Evolutionary conservation across 2,113 vertebrate genomes (phyloP), one percentile per base, ranked within the genome.

Genomic region (Calyptommatus sinebrachiatus): DNA sequence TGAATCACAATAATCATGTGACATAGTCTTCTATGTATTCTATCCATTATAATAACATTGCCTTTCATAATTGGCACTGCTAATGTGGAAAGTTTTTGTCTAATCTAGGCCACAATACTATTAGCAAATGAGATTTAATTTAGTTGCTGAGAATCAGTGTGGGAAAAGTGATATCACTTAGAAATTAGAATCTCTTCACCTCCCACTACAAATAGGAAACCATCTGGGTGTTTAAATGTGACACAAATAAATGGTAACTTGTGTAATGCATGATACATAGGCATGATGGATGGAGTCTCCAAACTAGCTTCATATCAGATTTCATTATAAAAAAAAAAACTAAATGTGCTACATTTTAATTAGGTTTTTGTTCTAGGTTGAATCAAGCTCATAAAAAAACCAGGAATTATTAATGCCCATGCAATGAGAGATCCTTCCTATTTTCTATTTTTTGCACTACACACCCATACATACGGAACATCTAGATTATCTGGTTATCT

Each of bases 41-140:
- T 62, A 73, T 84, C 26, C 6, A 74, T 76, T 87, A 46, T 71
- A 76, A 71, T 20, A 76, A 8, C 18, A 87, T 79, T 45, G 28
- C 65, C 69, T 83, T 88, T 71, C 78, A 66, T 81, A 88, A 84
- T 9, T 82, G 84, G 2, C 46, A 69, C 50, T 77, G 66, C 83
- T 87, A 86, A 84, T 75, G 5, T 29, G 26, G 83, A 87, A 86
- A 88, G 50, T 12, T 82, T 86, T 82, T 68, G 5, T 72, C 63
- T 86, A 82, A 89, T 86, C 67, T 84, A 89, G 50, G 65, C 81
- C 84, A 87, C 87, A 85, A 83, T 28, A 87, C 81, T 85, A 80
- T 78, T 89, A 88, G 69, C 74, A 82, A 84, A 73, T 88, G 74
- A 85, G 35, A 83, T 48, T 87, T 28, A 85, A 89, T 90, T 86